phyloP scores from a whole-genome alignment of 2,113 vertebrate genomes.

The Zosterops borbonicus region DNA sequence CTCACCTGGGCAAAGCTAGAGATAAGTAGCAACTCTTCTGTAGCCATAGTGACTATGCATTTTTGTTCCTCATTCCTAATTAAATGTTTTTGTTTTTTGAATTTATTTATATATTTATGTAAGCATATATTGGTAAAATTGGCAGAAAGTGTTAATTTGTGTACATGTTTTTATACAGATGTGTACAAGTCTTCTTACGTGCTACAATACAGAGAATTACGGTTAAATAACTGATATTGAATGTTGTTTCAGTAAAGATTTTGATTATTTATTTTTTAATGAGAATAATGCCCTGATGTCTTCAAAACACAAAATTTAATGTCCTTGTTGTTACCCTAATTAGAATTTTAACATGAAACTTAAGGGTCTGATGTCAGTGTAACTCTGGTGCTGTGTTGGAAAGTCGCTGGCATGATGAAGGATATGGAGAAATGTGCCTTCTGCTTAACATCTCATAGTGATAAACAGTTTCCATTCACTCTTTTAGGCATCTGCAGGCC shows the following conservation, averaged over 20 bases:
- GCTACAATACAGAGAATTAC: background rate
- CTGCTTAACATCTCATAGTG: background rate
- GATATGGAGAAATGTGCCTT: background rate
- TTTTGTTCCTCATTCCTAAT: background rate
- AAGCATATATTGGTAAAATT: background rate
- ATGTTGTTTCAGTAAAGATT: background rate
- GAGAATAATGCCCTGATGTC: background rate
- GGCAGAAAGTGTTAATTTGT: background rate
- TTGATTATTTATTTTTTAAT: accelerated
- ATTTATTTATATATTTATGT: background rate
- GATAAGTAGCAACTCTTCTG: background rate
- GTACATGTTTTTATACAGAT: background rate
- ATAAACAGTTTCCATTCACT: background rate
- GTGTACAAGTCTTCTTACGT: background rate
- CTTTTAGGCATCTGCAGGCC: background rate
- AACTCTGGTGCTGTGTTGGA: background rate
- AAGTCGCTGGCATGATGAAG: background rate
- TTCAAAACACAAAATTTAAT: background rate
- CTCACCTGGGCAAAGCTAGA: background rate
- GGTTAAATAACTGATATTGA: background rate
- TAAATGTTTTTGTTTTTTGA: background rate
- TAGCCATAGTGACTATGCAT: background rate
- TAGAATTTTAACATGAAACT: background rate
- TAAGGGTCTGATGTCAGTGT: background rate
- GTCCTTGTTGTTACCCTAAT: background rate